Conservation (phyloP, 2,888 invertebrate genomes). For the Megamerina dolium region DNA sequence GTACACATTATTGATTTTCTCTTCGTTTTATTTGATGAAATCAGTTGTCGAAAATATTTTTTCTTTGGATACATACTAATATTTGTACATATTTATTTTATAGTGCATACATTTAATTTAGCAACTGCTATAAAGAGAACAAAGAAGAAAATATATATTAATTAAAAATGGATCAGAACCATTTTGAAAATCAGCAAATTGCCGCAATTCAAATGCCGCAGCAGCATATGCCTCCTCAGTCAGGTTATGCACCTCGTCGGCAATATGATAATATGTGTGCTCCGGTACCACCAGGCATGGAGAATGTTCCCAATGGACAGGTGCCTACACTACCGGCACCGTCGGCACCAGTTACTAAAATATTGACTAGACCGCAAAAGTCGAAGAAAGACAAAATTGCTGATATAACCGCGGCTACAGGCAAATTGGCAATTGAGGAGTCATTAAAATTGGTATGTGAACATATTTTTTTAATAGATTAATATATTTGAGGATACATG, state of each 20-base stretch:
- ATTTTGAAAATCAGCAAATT: slow-evolving; percentile 1
- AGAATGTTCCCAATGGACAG: slow-evolving; percentile 27
- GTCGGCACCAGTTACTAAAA: slow-evolving; percentile 16
- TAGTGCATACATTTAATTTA: too few relatives aligned
- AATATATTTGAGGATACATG: too few relatives aligned
- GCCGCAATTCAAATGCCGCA: slow-evolving; percentile 5
- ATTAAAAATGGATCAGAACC: slow-evolving; percentile 24
- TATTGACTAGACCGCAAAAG: slow-evolving; percentile 27
- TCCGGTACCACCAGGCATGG: slow-evolving; percentile 14
- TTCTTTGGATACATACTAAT: too few relatives aligned
- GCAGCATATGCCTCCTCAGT: slow-evolving; percentile 23
- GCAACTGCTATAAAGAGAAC: slow-evolving; percentile 24
- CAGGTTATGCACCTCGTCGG: slow-evolving; percentile 45
- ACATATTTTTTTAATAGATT: too few relatives aligned
- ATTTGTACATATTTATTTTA: too few relatives aligned
- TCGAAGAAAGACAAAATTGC: slow-evolving; percentile 35
- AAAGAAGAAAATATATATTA: slow-evolving; percentile 14
- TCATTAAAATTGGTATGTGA: slow-evolving; percentile 40
- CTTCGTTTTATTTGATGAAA: too few relatives aligned
- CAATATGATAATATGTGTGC: slow-evolving; percentile 32
- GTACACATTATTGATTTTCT: too few relatives aligned
- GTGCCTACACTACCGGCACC: slow-evolving; percentile 8
- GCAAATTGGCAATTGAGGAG: slow-evolving; percentile 38
- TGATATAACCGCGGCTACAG: slow-evolving; percentile 23
- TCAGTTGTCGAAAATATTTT: too few relatives aligned